Percentiles rank a stretch among this genome's conserved stretches.
These are phyloP conservation scores for Sitta europaea DNA, from an alignment of 2,113 vertebrate species.

Conservation along the genomic window DNA sequence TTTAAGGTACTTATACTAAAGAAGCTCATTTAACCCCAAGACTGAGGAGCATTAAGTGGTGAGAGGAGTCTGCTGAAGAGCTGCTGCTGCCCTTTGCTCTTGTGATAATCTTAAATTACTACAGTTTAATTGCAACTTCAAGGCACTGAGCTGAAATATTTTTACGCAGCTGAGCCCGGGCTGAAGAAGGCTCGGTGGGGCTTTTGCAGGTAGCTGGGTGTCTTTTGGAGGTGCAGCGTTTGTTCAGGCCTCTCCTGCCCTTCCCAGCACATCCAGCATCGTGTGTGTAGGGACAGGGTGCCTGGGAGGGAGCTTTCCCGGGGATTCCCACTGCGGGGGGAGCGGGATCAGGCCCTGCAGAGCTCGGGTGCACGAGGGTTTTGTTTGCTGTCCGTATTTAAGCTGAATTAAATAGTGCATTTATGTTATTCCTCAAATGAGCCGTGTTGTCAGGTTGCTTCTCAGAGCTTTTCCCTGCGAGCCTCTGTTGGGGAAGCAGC, in stretches of 20 bases:
- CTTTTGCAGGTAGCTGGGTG: conserved; percentile 43
- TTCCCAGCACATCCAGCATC: neutral
- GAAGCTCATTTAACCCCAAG: conserved; percentile 82
- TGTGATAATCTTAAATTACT: conserved; percentile 82
- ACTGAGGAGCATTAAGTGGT: conserved; percentile 76
- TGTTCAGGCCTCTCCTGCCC: neutral
- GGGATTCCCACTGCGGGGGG: neutral
- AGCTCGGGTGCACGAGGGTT: fast-evolving
- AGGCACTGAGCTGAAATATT: conserved; percentile 63
- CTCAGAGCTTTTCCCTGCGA: neutral
- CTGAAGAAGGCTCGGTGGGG: neutral
- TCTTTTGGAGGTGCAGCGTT: fast-evolving
- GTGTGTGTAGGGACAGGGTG: fast-evolving
- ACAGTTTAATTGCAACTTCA: conserved; percentile 79
- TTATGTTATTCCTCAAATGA: neutral
- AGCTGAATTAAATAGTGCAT: neutral
- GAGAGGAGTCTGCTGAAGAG: conserved; percentile 73
- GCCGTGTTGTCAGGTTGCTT: neutral
- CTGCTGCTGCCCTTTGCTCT: conserved; percentile 78
- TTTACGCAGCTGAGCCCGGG: conserved; percentile 13
- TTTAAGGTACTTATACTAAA: conserved; percentile 82
- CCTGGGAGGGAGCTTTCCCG: neutral
- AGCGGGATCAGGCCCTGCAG: neutral
- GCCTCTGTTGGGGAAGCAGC: neutral
- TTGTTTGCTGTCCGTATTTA: neutral